These are phyloP conservation scores for Phyllostomus hastatus DNA, from an alignment of 2,113 vertebrate species.

Conservation along the genomic window DNA sequence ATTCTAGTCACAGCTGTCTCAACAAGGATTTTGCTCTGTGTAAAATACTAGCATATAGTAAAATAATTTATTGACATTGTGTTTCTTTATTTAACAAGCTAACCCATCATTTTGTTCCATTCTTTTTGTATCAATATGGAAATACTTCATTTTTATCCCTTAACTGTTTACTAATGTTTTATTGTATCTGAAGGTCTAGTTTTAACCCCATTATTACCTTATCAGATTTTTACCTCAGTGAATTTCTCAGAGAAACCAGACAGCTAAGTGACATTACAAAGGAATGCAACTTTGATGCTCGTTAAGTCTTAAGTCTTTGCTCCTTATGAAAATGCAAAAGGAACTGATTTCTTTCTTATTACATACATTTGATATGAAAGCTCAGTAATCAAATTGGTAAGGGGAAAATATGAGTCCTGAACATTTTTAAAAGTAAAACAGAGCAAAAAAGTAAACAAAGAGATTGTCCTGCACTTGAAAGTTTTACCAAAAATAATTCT, in stretches of 20 bases:
- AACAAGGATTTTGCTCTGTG: not conserved
- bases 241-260: not conserved
- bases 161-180: slow-evolving; percentile 17
- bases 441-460: not conserved
- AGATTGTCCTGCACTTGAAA: not conserved
- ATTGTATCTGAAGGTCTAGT: not conserved
- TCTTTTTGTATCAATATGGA: not conserved
- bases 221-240: not conserved
- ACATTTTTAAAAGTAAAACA: not conserved
- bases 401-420: not conserved
- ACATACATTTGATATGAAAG: not conserved
- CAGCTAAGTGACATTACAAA: slow-evolving; percentile 6
- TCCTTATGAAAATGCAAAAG: not conserved
- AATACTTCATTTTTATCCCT: not conserved
- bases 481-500: not conserved
- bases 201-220: slow-evolving; percentile 21
- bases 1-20: not conserved
- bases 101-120: not conserved
- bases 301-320: not conserved
- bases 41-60: not conserved
- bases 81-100: slow-evolving; percentile 23
- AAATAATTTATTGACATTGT: not conserved
- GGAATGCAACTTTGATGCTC: not conserved
- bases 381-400: not conserved
- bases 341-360: not conserved